Evolutionary conservation across 2,888 invertebrate genomes (phyloP).

Genomic region (Yponomeuta cagnagella): DNA sequence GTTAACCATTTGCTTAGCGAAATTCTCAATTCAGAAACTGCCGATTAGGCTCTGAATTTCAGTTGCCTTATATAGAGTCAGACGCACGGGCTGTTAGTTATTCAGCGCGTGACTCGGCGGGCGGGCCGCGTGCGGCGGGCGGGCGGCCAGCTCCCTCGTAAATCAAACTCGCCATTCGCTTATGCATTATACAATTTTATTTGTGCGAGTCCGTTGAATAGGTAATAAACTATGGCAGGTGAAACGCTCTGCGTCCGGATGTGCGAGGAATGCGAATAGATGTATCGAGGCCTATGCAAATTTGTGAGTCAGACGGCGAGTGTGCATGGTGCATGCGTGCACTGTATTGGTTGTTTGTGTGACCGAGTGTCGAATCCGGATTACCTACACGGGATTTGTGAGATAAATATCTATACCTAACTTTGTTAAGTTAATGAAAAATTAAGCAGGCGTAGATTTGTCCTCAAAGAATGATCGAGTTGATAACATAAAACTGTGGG

Average conservation of each 20-base stretch:
- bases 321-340: background rate
- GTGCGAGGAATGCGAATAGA: conserved; percentile 53
- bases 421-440: too few species aligned
- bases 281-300: conserved; percentile 45
- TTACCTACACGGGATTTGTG: background rate
- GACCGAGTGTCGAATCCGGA: background rate
- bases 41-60: background rate
- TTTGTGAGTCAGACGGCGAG: conserved; percentile 19
- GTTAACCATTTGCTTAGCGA: too few species aligned
- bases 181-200: conserved; percentile 77
- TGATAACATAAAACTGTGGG: background rate
- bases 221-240: conserved; percentile 74
- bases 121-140: conserved; percentile 35
- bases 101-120: conserved; percentile 58
- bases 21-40: too few species aligned
- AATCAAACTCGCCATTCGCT: conserved; percentile 75
- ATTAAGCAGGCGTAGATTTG: background rate
- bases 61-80: background rate
- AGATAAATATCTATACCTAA: background rate
- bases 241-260: conserved; percentile 62
- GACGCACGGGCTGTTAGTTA: conserved; percentile 51
- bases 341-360: background rate
- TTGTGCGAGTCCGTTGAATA: conserved; percentile 74
- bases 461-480: too few species aligned
- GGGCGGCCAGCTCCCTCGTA: conserved; percentile 50